A percentile compares a stretch with the other conserved stretches of the same genome.
These are phyloP conservation scores for Cephonodes hylas DNA, from an alignment of 2,888 invertebrate genomes.

Conservation along the genomic window DNA sequence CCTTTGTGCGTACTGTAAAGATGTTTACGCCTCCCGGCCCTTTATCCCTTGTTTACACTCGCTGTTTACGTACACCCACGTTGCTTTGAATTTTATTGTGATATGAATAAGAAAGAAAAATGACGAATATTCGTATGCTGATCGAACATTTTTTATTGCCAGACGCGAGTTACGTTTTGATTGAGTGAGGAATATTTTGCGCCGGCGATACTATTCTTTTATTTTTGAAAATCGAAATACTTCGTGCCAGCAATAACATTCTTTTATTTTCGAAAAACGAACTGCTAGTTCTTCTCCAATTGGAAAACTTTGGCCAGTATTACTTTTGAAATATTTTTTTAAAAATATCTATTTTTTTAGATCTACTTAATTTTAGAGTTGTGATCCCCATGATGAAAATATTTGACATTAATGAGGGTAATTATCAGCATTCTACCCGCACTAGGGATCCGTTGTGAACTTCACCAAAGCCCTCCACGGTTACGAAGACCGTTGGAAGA, in stretches of 20 bases:
- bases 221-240: background rate
- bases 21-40: slow-evolving; percentile 21
- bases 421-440: too few relatives aligned
- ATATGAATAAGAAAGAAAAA: slow-evolving; percentile 29
- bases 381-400: too few relatives aligned
- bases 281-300: too few relatives aligned
- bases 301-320: too few relatives aligned
- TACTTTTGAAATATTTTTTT: too few relatives aligned
- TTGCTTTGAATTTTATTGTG: slow-evolving; percentile 33
- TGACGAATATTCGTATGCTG: slow-evolving; percentile 9
- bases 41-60: slow-evolving; percentile 23
- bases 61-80: slow-evolving; percentile 20
- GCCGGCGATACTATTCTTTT: background rate
- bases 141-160: slow-evolving; percentile 4
- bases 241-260: background rate
- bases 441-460: too few relatives aligned
- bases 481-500: too few relatives aligned
- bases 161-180: background rate
- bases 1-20: slow-evolving; percentile 14
- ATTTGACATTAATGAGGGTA: too few relatives aligned
- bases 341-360: too few relatives aligned
- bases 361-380: too few relatives aligned
- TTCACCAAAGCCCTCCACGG: too few relatives aligned
- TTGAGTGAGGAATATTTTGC: background rate
- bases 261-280: too few relatives aligned